Base-by-base conservation (phyloP, 2,113 vertebrate species). In the Globicephala melas region DNA sequence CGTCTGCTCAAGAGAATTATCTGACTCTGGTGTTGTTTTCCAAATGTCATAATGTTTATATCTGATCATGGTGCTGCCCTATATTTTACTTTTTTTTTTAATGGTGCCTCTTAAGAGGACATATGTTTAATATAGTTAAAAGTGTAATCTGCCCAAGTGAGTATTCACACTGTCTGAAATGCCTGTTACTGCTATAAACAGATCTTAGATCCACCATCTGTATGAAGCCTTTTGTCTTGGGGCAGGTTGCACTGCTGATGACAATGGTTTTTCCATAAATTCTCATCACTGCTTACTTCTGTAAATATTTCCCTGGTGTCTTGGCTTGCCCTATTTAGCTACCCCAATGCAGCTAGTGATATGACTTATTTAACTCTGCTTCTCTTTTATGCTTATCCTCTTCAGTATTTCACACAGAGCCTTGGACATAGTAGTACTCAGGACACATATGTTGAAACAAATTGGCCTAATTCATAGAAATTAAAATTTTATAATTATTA, bases 401-500 rank as follows among this genome's bases (percentile, higher is more conserved):
- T 79, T 74, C 68, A 41, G 15, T 76, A 38, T 77, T 68, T 50
- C 73, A 2, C 13, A 55, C 1, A 68, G 23, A 38, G 33, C 3
- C 1, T 91, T 80, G 7, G 25, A 73, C 0, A 87, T 6, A 84
- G 13, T 76, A 53, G 13, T n/a, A 44, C 18, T 68, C 2, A 71
- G 10, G 62, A 76, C 8, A 50, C 12, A 20, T 44, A 17, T n/a
- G 63, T 84, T 77, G 67, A 96, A 94, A 67, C 10, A 82, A 62
- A 91, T 73, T 81, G 18, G 4, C 10, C 41, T 77, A 12, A 60
- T 88, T 90, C 62, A 85, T 18, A 73, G 23, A 95, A 55, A 63
- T 28, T 85, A 31, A 80, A 41, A 90, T 79, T 91, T 88, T 86
- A 83, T 91, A 96, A 90, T 77, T 70, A 77, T 58, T 15, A 58